Percentiles rank a stretch among this genome's conserved stretches.
Evolutionary conservation across 2,797 vertebrate species (phyloP).

Genomic region (Silurus lanzhouensis): DNA sequence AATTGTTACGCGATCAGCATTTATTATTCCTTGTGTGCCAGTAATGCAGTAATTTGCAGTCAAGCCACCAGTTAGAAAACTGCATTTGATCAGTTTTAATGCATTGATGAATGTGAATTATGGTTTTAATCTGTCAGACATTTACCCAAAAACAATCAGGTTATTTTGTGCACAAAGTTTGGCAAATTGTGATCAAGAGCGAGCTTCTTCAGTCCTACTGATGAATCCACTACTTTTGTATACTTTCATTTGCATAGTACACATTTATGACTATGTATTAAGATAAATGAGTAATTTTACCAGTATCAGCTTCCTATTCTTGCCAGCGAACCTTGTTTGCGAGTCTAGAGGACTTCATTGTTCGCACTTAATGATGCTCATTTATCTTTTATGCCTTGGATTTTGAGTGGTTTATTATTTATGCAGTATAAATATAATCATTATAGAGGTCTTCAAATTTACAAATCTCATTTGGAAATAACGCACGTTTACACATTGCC

Average conservation of each 20-base stretch:
- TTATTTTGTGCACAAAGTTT: not conserved
- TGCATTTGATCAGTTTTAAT: not conserved
- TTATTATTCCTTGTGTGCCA: too few species aligned
- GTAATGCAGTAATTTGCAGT: not conserved
- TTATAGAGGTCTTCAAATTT: not conserved
- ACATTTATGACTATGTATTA: not conserved
- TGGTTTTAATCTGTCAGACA: not conserved
- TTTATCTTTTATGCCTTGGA: constrained; percentile 13
- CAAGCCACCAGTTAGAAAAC: not conserved
- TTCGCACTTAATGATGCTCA: constrained; percentile 12
- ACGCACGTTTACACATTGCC: not conserved
- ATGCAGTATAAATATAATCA: constrained; percentile 17
- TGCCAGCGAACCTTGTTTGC: not conserved
- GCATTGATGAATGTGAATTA: not conserved
- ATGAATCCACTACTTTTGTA: not conserved
- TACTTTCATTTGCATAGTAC: not conserved
- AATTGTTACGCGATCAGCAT: too few species aligned
- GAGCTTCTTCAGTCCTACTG: not conserved
- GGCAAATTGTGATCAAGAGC: not conserved
- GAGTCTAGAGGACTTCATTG: constrained; percentile 7
- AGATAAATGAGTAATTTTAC: not conserved
- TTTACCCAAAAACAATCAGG: not conserved
- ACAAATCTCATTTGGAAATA: not conserved
- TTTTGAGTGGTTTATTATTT: constrained; percentile 22
- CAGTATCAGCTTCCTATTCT: not conserved